phyloP scores from a whole-genome alignment of 2,113 vertebrate genomes.

The Podarcis muralis region DNA sequence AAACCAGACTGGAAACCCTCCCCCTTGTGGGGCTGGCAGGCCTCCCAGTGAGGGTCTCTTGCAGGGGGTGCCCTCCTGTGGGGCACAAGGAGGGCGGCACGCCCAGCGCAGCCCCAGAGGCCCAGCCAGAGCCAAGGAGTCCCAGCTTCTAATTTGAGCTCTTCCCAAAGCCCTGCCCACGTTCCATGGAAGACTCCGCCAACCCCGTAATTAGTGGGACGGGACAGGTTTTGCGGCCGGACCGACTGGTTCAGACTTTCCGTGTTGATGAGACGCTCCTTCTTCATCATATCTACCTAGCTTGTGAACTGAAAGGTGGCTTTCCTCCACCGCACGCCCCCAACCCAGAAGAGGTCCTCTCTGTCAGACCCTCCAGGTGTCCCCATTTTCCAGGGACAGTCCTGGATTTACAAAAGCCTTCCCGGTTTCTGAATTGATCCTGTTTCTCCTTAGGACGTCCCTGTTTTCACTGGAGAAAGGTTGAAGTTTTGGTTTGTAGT shows the following conservation, averaged over 20 bases:
- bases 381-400: no score
- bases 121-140: background rate
- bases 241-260: conserved; percentile 64
- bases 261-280: background rate
- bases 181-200: background rate
- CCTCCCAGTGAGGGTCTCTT: no score
- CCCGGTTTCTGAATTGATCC: no score
- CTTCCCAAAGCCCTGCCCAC: background rate
- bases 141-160: background rate
- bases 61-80: no score
- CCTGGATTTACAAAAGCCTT: no score
- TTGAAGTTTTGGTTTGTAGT: no score
- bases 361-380: no score
- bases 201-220: conserved; percentile 51
- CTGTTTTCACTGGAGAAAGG: no score
- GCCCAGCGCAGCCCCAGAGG: background rate
- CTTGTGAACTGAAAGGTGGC: background rate
- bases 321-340: background rate
- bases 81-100: background rate
- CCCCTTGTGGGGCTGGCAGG: background rate
- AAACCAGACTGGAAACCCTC: no score
- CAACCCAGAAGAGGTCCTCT: background rate
- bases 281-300: background rate
- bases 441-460: no score
- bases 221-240: conserved; percentile 27